phyloP scores from a whole-genome alignment of 2,113 vertebrate species.

The Microcebus lehilahytsara region DNA sequence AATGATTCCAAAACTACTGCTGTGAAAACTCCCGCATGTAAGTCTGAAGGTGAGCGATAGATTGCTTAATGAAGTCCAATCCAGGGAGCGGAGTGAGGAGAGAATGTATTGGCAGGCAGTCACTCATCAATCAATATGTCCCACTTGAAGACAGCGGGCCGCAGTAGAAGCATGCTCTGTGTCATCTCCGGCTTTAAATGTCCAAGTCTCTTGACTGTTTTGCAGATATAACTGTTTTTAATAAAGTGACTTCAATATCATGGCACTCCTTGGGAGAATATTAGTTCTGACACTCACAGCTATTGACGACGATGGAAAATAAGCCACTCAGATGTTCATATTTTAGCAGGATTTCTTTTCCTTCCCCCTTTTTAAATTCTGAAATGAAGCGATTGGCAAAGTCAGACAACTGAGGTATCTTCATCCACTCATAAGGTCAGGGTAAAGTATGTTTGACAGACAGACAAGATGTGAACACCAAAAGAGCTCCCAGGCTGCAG shows the following conservation, averaged over 20 bases:
- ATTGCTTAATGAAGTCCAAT: slow-evolving; percentile 71
- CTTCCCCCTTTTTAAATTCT: slow-evolving; percentile 71
- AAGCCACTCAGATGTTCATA: slow-evolving; percentile 81
- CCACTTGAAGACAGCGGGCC: slow-evolving; percentile 83
- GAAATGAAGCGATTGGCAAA: slow-evolving; percentile 80
- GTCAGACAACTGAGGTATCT: slow-evolving; percentile 83
- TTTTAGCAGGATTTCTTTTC: slow-evolving; percentile 60
- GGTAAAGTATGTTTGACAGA: slow-evolving; percentile 76
- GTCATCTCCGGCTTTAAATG: slow-evolving; percentile 79
- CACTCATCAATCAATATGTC: slow-evolving; percentile 88
- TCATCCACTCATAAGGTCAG: slow-evolving; percentile 76
- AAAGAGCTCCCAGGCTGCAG: slow-evolving; percentile 61
- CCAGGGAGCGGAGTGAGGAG: slow-evolving; percentile 78
- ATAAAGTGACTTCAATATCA: slow-evolving; percentile 82
- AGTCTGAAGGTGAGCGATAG: slow-evolving; percentile 54
- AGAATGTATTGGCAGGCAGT: slow-evolving; percentile 82
- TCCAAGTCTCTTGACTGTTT: slow-evolving; percentile 65
- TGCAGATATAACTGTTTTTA: slow-evolving; percentile 74
- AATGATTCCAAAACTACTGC: slow-evolving; percentile 69
- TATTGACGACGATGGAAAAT: slow-evolving; percentile 73
- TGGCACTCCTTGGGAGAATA: slow-evolving; percentile 83
- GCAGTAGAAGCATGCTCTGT: slow-evolving; percentile 84
- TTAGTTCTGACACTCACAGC: slow-evolving; percentile 70
- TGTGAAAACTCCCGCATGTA: slow-evolving; percentile 56
- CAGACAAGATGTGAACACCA: slow-evolving; percentile 66